Evolutionary conservation across 2,113 vertebrate species (phyloP).

Genomic region (Nothocercus julius): DNA sequence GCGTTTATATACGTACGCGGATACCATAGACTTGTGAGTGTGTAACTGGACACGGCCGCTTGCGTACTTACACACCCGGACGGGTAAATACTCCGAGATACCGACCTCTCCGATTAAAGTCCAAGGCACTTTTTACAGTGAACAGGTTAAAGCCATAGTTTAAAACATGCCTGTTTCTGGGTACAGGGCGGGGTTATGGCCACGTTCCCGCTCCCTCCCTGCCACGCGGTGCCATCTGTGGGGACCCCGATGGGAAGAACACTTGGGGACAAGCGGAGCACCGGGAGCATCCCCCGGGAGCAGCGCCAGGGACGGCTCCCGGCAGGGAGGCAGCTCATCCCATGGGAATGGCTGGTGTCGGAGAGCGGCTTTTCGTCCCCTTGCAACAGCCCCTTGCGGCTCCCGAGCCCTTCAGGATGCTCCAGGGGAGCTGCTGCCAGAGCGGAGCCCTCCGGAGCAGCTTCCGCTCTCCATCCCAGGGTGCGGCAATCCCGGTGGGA

Average conservation of each 20-base stretch:
- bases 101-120: slow-evolving; percentile 83
- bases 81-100: slow-evolving; percentile 73
- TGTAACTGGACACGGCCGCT: slow-evolving; percentile 68
- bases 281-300: not conserved
- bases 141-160: slow-evolving; percentile 86
- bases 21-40: slow-evolving; percentile 71
- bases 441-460: not conserved
- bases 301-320: not conserved
- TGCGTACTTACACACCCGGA: slow-evolving; percentile 74
- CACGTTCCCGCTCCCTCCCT: not conserved
- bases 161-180: slow-evolving; percentile 78
- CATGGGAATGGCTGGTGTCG: too few species aligned
- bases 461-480: not conserved
- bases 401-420: not conserved
- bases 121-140: slow-evolving; percentile 87
- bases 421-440: not conserved
- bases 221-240: not conserved
- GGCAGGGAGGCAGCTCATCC: not conserved
- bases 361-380: not conserved
- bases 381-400: not conserved
- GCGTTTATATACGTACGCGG: slow-evolving; percentile 41
- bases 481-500: too few species aligned
- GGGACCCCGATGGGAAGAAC: not conserved
- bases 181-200: slow-evolving; percentile 64
- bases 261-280: not conserved